Conservation (phyloP, 2,113 vertebrate species). For the Cephalopholis sonnerati region DNA sequence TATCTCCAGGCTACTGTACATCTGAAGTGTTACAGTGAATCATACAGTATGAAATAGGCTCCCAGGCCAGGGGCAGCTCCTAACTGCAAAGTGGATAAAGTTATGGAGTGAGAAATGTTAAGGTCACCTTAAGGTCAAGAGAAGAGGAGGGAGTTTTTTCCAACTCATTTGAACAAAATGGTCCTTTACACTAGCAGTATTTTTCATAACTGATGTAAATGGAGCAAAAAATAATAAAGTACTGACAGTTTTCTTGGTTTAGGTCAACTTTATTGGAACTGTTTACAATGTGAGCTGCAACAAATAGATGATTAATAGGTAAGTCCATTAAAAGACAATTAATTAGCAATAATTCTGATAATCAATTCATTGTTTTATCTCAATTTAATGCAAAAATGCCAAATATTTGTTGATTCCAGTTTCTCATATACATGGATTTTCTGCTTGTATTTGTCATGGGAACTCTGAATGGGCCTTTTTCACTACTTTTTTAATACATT, state of each 20-base stretch:
- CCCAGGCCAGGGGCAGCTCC: constrained; percentile 12
- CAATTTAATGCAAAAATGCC: neutral
- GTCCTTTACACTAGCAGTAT: neutral
- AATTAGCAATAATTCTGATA: neutral
- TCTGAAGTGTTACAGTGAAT: constrained; percentile 28
- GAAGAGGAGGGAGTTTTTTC: constrained; percentile 2
- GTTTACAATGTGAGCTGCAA: neutral
- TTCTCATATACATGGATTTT: neutral
- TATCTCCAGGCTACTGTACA: constrained; percentile 10
- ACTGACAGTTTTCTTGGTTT: neutral
- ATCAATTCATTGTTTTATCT: neutral
- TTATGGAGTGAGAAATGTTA: constrained; percentile 60
- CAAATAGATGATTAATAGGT: neutral
- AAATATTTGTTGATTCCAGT: neutral
- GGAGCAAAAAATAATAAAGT: neutral
- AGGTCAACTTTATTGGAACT: neutral
- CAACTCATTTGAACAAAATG: neutral
- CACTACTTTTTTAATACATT: neutral
- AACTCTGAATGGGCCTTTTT: neutral
- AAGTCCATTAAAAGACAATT: neutral
- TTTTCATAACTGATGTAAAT: neutral
- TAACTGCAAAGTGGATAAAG: constrained; percentile 56
- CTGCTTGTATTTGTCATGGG: neutral
- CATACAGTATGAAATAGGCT: constrained; percentile 12
- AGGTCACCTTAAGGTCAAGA: constrained; percentile 77